These are phyloP conservation scores for Alethe castanea DNA, from an alignment of 2,113 vertebrate species.

Conservation along the genomic window DNA sequence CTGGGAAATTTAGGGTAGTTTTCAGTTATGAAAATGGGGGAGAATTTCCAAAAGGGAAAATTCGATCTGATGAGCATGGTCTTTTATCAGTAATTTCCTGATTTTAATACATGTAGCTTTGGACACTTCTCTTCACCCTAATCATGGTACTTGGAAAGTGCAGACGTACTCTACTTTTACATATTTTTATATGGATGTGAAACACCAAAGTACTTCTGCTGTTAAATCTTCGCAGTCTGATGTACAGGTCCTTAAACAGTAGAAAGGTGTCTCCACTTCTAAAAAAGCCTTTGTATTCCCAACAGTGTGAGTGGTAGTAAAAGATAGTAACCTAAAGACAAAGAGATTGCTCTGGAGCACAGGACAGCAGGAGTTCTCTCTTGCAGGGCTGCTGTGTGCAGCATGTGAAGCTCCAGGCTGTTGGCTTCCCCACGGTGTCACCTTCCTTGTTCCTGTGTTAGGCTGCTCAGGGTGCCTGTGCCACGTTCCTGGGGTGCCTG, in stretches of 20 bases:
- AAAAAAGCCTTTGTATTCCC: background rate
- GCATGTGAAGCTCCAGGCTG: background rate
- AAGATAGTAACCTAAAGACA: background rate
- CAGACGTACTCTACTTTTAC: background rate
- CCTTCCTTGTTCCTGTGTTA: background rate
- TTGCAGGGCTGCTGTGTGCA: background rate
- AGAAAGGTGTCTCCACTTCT: background rate
- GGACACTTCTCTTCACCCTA: background rate
- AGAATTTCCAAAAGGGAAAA: background rate
- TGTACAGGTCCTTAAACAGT: background rate
- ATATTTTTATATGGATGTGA: background rate
- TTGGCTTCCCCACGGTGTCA: background rate
- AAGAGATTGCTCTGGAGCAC: background rate
- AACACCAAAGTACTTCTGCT: background rate
- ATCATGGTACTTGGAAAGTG: background rate
- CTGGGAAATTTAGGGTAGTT: background rate
- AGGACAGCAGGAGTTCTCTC: background rate
- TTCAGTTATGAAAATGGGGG: background rate
- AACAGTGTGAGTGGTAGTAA: background rate
- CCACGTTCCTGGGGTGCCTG: background rate
- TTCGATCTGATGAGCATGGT: accelerated
- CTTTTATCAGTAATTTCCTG: background rate
- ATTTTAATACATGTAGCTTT: background rate
- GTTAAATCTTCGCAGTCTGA: background rate
- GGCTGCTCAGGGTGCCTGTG: background rate